Evolutionary conservation across 2,888 invertebrate species (phyloP).

Genomic region (Sinelater perroti): DNA sequence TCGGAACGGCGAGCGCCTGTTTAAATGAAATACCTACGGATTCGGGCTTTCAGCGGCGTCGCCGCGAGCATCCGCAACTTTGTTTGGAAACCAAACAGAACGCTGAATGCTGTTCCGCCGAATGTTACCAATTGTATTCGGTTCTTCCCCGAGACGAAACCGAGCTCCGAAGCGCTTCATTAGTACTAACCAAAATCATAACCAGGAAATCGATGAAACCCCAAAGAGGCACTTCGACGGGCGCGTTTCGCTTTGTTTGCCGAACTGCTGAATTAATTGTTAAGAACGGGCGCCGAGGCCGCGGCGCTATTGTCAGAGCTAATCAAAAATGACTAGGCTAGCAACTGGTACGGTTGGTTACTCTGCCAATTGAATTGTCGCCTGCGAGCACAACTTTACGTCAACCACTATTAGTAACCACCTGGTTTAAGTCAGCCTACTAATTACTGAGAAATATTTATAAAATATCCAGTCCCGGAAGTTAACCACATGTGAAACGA

Average conservation of each 20-base stretch:
- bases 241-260: slow-evolving; percentile 3
- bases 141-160: neutral
- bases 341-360: slow-evolving; percentile 1
- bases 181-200: neutral
- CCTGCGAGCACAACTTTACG: neutral
- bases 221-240: neutral
- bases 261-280: slow-evolving; percentile 3
- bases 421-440: neutral
- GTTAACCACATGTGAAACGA: too few relatives aligned
- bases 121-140: neutral
- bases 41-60: neutral
- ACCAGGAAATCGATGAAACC: neutral
- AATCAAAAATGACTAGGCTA: slow-evolving; percentile 15
- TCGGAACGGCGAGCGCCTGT: neutral
- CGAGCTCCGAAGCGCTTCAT: neutral
- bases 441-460: slow-evolving; percentile 11
- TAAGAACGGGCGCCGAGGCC: neutral
- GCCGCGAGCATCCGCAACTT: neutral
- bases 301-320: slow-evolving; percentile 9
- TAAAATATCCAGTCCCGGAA: too few relatives aligned
- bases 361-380: slow-evolving; percentile 15
- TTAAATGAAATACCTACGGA: neutral
- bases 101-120: neutral
- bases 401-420: neutral
- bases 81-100: neutral